Evolutionary conservation across 2,113 vertebrate genomes (phyloP).

Genomic region (Gavia stellata): DNA sequence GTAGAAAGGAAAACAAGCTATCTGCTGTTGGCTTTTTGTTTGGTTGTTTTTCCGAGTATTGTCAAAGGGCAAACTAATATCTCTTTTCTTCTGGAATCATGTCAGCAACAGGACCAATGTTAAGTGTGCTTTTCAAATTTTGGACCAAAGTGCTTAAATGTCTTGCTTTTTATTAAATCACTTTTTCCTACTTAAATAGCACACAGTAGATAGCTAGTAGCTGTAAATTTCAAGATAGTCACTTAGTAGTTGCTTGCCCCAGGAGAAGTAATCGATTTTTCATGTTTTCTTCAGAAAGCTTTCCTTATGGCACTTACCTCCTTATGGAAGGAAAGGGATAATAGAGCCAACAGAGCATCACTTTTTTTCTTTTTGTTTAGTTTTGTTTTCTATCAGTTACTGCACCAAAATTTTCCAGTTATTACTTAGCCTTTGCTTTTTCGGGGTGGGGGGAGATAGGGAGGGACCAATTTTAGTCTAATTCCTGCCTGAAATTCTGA

Average conservation of each 20-base stretch:
- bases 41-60: not conserved
- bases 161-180: not conserved
- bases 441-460: accelerated
- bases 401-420: not conserved
- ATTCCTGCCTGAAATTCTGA: not conserved
- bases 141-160: not conserved
- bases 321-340: not conserved
- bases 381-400: not conserved
- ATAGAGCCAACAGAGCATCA: not conserved
- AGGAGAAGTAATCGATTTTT: not conserved
- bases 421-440: not conserved
- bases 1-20: not conserved
- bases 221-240: not conserved
- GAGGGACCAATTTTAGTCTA: not conserved
- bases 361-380: not conserved
- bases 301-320: not conserved
- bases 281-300: not conserved
- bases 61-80: not conserved
- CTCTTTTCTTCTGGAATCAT: not conserved
- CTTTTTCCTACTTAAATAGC: not conserved
- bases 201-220: not conserved
- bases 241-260: not conserved
- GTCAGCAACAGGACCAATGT: not conserved
- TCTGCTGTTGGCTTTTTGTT: not conserved
- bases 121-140: not conserved